A percentile compares a stretch with the other conserved stretches of the same genome.
phyloP scores from a whole-genome alignment of 2,797 vertebrate genomes.

The Schizopygopsis pylzovi region DNA sequence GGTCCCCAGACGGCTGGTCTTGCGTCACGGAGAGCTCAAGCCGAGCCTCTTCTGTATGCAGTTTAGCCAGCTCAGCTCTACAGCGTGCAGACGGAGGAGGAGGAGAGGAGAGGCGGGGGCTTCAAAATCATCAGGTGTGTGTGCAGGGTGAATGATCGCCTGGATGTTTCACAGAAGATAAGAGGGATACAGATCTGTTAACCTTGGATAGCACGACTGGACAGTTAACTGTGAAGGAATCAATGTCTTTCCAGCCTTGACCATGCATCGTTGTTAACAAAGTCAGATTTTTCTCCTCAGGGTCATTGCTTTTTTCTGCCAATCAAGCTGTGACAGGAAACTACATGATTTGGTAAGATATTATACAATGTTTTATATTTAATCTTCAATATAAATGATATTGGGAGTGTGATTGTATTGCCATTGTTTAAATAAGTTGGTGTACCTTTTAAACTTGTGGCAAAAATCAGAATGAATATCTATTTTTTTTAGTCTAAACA shows the following conservation, averaged over 20 bases:
- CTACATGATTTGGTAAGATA: slow-evolving; percentile 43
- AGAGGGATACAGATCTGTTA: slow-evolving; percentile 52
- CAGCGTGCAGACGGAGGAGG: slow-evolving; percentile 52
- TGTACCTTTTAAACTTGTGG: not conserved
- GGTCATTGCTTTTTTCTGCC: slow-evolving; percentile 8
- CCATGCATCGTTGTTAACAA: slow-evolving; percentile 47
- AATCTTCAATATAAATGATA: not conserved
- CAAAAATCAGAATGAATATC: not conserved
- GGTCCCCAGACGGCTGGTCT: slow-evolving; percentile 69
- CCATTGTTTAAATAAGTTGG: not conserved
- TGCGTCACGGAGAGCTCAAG: slow-evolving; percentile 69
- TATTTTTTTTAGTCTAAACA: not conserved
- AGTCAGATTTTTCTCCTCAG: slow-evolving; percentile 44
- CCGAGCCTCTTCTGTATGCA: slow-evolving; percentile 61
- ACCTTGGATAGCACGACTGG: slow-evolving; percentile 25
- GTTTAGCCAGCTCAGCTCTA: slow-evolving; percentile 64
- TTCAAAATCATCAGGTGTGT: slow-evolving; percentile 66
- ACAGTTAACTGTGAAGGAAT: slow-evolving; percentile 28
- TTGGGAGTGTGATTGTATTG: not conserved
- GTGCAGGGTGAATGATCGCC: slow-evolving; percentile 56
- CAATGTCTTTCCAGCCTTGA: slow-evolving; percentile 19
- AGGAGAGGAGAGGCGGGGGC: slow-evolving; percentile 53
- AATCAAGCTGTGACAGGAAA: slow-evolving; percentile 32
- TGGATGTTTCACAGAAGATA: slow-evolving; percentile 53
- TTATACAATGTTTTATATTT: not conserved